These are phyloP conservation scores for Mareca strepera DNA, from an alignment of 2,797 vertebrate genomes.

Conservation along the genomic window DNA sequence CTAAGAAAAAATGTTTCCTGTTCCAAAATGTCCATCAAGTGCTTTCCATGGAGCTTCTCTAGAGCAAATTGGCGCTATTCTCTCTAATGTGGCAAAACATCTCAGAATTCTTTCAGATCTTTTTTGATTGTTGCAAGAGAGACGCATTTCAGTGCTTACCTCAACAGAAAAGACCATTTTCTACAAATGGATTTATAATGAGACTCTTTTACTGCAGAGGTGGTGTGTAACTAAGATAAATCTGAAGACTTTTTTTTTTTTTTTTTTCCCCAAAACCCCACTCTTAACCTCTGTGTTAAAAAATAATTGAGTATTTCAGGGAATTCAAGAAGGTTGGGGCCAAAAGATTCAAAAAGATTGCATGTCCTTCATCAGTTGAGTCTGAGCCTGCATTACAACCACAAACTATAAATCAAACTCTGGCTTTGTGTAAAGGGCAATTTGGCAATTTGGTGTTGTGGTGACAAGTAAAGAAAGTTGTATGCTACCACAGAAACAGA, in stretches of 20 bases:
- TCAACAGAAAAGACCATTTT: neutral
- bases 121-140: neutral
- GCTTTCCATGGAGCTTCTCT: neutral
- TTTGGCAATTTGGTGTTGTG: neutral
- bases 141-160: neutral
- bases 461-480: neutral
- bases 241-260: neutral
- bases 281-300: neutral
- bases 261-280: neutral
- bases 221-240: neutral
- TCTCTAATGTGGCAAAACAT: neutral
- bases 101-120: neutral
- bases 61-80: neutral
- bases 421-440: neutral
- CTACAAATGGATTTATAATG: neutral
- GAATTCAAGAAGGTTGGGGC: neutral
- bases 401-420: neutral
- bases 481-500: neutral
- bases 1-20: neutral
- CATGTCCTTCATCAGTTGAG: neutral
- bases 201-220: neutral
- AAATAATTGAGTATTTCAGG: neutral
- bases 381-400: neutral
- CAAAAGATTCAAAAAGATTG: fast-evolving
- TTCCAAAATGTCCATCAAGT: neutral